Evolutionary conservation across 2,888 invertebrate genomes (phyloP).

Genomic region (Andrena bucephala): DNA sequence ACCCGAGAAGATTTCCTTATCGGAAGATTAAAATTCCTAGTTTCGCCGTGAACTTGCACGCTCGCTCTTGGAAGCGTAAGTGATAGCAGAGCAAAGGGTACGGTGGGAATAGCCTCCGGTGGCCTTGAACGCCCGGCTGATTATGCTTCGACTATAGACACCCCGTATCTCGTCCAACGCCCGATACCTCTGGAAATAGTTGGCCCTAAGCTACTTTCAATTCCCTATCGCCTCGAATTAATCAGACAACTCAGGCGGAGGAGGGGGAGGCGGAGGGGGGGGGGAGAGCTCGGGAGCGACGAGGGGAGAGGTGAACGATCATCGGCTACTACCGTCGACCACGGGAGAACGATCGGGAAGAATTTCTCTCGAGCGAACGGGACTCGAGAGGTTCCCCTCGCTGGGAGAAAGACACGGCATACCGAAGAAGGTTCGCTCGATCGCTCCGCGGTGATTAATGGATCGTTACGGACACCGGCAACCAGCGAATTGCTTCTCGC

Average conservation of each 20-base stretch:
- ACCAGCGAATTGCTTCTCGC: conserved; percentile 46
- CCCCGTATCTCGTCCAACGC: not conserved
- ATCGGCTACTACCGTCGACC: not conserved
- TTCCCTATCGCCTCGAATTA: conserved; percentile 4
- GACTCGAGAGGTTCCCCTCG: conserved; percentile 1
- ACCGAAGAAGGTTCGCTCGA: conserved; percentile 44
- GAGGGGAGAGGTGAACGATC: conserved; percentile 10
- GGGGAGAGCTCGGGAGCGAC: not conserved
- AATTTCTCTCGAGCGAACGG: conserved; percentile 38
- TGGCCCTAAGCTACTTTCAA: conserved; percentile 3
- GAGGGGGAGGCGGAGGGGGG: too few species aligned
- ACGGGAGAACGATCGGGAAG: not conserved
- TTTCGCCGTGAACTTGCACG: too few species aligned
- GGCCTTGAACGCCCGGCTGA: too few species aligned
- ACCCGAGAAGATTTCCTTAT: too few species aligned
- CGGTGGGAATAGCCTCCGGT: too few species aligned
- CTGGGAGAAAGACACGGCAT: conserved; percentile 28
- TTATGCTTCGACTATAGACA: not conserved
- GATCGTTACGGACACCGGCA: conserved; percentile 51
- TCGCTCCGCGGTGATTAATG: conserved; percentile 61
- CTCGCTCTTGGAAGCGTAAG: too few species aligned
- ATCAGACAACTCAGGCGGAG: not conserved
- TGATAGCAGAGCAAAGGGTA: too few species aligned
- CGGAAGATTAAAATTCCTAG: too few species aligned
- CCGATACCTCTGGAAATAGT: not conserved